Conservation (phyloP, 2,113 vertebrate genomes). For the Chaetodon auriga region DNA sequence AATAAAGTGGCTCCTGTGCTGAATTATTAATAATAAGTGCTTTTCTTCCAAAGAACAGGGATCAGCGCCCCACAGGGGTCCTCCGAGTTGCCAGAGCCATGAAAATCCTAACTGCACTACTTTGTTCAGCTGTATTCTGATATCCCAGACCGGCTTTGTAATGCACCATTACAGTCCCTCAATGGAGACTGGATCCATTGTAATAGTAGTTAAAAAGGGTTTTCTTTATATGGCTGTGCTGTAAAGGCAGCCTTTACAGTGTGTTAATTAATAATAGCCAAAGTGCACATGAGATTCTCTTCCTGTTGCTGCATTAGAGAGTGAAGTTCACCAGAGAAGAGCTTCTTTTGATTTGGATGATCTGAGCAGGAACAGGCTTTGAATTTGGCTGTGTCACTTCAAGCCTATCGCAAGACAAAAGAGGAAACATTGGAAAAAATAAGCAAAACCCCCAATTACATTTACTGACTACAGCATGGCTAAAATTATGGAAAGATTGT, state of each 20-base stretch:
- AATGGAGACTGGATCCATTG: background rate
- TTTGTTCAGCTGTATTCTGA: slow-evolving; percentile 57
- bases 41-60: slow-evolving; percentile 61
- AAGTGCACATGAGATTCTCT: background rate
- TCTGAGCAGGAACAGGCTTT: background rate
- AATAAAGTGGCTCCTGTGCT: slow-evolving; percentile 62
- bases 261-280: background rate
- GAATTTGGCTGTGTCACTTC: background rate
- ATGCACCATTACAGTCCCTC: background rate
- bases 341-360: background rate
- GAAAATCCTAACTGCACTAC: slow-evolving; percentile 37
- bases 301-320: background rate
- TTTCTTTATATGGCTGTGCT: background rate
- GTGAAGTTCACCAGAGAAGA: background rate
- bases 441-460: background rate
- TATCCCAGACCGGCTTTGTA: slow-evolving; percentile 13
- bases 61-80: slow-evolving; percentile 52
- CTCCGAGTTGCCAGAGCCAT: slow-evolving; percentile 33
- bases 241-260: background rate
- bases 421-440: background rate
- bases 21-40: slow-evolving; percentile 76
- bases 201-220: background rate
- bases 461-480: background rate
- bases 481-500: no score
- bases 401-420: background rate